A percentile compares a stretch with the other conserved stretches of the same genome.
phyloP scores from a whole-genome alignment of 1,140 invertebrate species.

The Pseudobourletiella spinata region DNA sequence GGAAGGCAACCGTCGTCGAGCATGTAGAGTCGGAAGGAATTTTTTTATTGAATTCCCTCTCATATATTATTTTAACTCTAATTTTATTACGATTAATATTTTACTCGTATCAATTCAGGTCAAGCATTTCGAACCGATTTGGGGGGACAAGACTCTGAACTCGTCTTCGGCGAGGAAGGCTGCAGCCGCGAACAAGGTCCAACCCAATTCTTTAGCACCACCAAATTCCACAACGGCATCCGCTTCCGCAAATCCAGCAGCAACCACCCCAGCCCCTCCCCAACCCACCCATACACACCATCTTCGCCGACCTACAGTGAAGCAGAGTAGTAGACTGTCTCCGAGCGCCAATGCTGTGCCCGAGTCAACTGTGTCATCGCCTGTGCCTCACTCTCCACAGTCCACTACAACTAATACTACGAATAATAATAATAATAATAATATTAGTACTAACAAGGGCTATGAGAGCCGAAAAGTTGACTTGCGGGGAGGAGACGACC shows the following conservation, averaged over 20 bases:
- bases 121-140: conserved; percentile 91
- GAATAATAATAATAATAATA: not conserved
- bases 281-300: conserved; percentile 1
- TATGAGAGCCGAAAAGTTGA: conserved; percentile 31
- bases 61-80: no score
- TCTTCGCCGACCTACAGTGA: conserved; percentile 5
- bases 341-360: not conserved
- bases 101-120: conserved; percentile 45
- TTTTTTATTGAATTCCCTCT: no score
- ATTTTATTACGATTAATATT: not conserved
- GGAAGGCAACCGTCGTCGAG: no score
- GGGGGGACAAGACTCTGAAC: conserved; percentile 62
- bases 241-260: not conserved
- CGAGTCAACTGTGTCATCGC: not conserved
- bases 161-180: not conserved
- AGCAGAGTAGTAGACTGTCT: conserved; percentile 12
- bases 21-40: no score
- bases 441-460: no score
- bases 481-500: conserved; percentile 39
- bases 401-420: not conserved
- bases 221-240: not conserved
- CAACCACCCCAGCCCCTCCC: not conserved
- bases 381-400: not conserved
- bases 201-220: not conserved
- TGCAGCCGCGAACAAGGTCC: no score